Evolutionary conservation across 2,888 invertebrate genomes (phyloP).

Genomic region (Dexiosoma caninum): DNA sequence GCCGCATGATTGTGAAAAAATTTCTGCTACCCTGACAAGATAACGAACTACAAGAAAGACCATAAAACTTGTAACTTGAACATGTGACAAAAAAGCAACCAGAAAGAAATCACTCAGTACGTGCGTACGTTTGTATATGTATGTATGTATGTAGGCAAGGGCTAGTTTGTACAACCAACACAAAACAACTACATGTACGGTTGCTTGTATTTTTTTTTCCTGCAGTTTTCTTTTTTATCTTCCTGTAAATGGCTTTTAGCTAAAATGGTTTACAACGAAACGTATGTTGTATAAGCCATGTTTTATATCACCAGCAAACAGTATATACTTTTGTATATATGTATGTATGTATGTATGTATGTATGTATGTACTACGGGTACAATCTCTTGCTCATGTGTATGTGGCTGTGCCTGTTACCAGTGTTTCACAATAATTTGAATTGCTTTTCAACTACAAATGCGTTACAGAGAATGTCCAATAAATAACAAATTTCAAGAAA

Average conservation of each 20-base stretch:
- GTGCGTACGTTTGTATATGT: slow-evolving; percentile 41
- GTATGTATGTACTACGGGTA: too few species aligned
- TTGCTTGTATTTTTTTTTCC: background rate
- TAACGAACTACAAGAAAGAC: slow-evolving; percentile 38
- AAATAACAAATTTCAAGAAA: background rate
- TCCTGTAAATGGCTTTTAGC: slow-evolving; percentile 47
- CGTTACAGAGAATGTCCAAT: too few species aligned
- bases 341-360: background rate
- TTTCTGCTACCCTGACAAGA: background rate
- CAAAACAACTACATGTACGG: background rate
- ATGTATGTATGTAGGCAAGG: background rate
- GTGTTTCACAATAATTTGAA: background rate
- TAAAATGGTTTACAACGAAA: slow-evolving; percentile 27
- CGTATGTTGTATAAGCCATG: slow-evolving; percentile 38
- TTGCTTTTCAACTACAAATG: slow-evolving; percentile 17
- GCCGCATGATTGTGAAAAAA: background rate
- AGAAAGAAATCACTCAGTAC: background rate
- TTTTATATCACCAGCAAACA: slow-evolving; percentile 11
- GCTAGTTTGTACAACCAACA: background rate
- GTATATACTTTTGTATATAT: background rate
- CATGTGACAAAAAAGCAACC: slow-evolving; percentile 48
- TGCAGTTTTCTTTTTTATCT: slow-evolving; percentile 19
- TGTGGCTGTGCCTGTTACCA: background rate
- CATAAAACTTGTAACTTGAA: slow-evolving; percentile 43
- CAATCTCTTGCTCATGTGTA: too few species aligned